Conservation (phyloP, 1,140 invertebrate species). For the Ips typographus region DNA sequence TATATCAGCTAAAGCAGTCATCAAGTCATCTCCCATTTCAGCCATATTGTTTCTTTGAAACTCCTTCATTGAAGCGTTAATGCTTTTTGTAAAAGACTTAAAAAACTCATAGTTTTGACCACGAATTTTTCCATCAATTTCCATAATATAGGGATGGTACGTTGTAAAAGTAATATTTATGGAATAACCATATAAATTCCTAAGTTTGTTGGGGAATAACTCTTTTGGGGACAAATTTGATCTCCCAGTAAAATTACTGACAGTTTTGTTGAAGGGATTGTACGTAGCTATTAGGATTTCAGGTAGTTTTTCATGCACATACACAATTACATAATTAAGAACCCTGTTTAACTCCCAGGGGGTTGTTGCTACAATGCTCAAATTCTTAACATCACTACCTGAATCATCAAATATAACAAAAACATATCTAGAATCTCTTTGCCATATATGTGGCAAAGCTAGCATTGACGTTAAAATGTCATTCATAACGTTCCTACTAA, state of each 20-base stretch:
- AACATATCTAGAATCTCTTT: slow-evolving; percentile 6
- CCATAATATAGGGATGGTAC: not conserved
- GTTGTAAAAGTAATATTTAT: slow-evolving; percentile 1
- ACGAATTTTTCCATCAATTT: slow-evolving; percentile 1
- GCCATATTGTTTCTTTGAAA: not conserved
- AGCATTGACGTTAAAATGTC: not conserved
- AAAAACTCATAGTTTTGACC: slow-evolving; percentile 9
- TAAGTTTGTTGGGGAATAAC: slow-evolving; percentile 1
- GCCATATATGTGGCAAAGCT: slow-evolving; percentile 1
- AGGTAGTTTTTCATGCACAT: not conserved
- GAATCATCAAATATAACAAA: slow-evolving; percentile 1
- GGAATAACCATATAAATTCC: slow-evolving; percentile 6
- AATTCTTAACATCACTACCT: not conserved
- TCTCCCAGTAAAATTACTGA: not conserved
- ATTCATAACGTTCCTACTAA: not conserved
- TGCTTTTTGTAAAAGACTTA: not conserved
- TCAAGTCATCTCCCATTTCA: not conserved
- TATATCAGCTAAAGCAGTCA: not conserved
- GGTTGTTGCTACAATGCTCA: not conserved
- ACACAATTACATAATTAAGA: slow-evolving; percentile 7
- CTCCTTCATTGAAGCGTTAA: slow-evolving; percentile 8
- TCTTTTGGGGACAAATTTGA: not conserved
- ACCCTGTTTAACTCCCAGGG: not conserved
- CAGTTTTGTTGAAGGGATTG: slow-evolving; percentile 3
- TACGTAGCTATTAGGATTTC: not conserved